Evolutionary conservation across 2,113 vertebrate genomes (phyloP).

Genomic region (Dromas ardeola): DNA sequence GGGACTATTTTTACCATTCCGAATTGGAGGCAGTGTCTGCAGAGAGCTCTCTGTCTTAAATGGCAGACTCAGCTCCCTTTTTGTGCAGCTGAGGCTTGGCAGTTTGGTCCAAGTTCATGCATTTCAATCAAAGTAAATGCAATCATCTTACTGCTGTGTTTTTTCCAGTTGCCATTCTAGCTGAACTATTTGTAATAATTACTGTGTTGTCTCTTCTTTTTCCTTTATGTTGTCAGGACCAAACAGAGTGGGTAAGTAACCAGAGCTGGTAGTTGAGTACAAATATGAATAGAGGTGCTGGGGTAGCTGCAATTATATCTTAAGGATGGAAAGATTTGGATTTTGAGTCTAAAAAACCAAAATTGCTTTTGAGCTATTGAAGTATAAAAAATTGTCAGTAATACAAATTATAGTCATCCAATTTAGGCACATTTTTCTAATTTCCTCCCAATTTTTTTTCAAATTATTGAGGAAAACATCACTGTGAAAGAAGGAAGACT

Average conservation of each 20-base stretch:
- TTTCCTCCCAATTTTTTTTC: background rate
- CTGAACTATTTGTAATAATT: conserved; percentile 54
- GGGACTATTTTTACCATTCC: background rate
- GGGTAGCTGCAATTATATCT: background rate
- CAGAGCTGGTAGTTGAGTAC: background rate
- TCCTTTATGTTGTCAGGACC: conserved; percentile 79
- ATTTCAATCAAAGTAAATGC: conserved; percentile 13
- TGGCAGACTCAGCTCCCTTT: background rate
- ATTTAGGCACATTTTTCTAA: background rate
- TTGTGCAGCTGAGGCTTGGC: conserved; percentile 5
- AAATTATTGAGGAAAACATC: background rate
- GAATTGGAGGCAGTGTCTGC: background rate
- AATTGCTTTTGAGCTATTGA: conserved; percentile 1
- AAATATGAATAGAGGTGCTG: background rate
- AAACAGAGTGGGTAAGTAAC: conserved; percentile 87
- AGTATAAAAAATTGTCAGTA: background rate
- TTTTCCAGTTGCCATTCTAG: conserved; percentile 9
- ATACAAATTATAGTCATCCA: conserved; percentile 5
- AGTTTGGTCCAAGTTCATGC: conserved; percentile 8
- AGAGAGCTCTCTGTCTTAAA: background rate
- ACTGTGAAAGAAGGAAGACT: conserved; percentile 6
- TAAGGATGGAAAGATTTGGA: background rate
- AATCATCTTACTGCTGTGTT: background rate
- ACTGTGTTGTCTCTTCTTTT: conserved; percentile 61
- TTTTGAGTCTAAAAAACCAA: background rate